These are phyloP conservation scores for Tenodera sinensis DNA, from an alignment of 2,888 invertebrate species.

Conservation along the genomic window DNA sequence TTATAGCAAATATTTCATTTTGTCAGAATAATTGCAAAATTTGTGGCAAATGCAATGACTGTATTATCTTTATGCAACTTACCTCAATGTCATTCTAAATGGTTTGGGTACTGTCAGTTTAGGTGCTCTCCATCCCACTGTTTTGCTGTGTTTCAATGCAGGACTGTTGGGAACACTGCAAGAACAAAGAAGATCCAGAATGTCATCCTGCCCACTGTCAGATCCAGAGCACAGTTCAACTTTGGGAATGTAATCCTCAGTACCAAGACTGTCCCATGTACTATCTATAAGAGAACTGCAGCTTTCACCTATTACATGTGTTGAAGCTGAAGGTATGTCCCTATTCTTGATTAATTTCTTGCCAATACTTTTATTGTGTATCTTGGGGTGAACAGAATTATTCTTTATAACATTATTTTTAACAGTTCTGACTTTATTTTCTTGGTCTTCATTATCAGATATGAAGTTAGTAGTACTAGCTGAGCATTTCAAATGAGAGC, in stretches of 20 bases:
- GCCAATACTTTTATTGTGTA: slow-evolving; percentile 3
- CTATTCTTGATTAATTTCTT: background rate
- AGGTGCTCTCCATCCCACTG: slow-evolving; percentile 32
- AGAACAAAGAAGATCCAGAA: slow-evolving; percentile 38
- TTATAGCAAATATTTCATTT: no score
- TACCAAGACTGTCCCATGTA: slow-evolving; percentile 26
- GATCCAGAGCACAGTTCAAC: slow-evolving; percentile 26
- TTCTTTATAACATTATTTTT: background rate
- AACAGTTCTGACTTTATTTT: background rate
- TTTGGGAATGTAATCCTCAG: slow-evolving; percentile 21
- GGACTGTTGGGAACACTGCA: slow-evolving; percentile 57
- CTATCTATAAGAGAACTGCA: slow-evolving; percentile 23
- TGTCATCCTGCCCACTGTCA: slow-evolving; percentile 25
- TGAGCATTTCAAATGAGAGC: background rate
- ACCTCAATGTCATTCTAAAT: slow-evolving; percentile 69
- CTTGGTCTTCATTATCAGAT: background rate
- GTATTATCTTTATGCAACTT: slow-evolving; percentile 28
- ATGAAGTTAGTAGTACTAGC: background rate
- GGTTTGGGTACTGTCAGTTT: slow-evolving; percentile 62
- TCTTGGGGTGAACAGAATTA: background rate
- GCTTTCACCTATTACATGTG: background rate
- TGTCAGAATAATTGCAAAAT: no score
- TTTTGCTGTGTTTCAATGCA: slow-evolving; percentile 22
- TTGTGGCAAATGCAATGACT: no score
- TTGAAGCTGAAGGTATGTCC: slow-evolving; percentile 13